Conservation (phyloP, 2,888 invertebrate species). For the Griposia aprilina region DNA sequence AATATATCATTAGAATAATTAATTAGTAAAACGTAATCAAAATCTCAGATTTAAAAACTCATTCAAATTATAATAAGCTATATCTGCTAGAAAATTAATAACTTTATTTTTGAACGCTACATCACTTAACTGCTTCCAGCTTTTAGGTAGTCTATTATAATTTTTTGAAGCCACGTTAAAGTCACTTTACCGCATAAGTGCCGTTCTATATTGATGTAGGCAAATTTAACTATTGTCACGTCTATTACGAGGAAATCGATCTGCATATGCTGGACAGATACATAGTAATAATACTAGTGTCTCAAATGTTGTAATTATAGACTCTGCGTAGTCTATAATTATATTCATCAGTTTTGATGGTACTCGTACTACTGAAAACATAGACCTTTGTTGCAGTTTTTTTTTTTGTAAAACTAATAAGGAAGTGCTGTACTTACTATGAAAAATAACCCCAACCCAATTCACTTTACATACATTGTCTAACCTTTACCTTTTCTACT, state of each 20-base stretch:
- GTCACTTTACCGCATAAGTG: neutral
- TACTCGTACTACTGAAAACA: neutral
- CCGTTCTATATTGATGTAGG: neutral
- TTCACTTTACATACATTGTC: slow-evolving; percentile 23
- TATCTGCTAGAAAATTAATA: neutral
- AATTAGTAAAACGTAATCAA: neutral
- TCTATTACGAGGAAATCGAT: neutral
- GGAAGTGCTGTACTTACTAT: slow-evolving; percentile 2
- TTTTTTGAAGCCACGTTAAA: neutral
- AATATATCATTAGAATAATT: neutral
- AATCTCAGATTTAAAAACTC: neutral
- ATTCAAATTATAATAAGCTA: neutral
- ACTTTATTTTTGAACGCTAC: neutral
- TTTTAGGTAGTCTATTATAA: neutral
- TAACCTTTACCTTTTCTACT: slow-evolving; percentile 23
- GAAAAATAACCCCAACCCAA: slow-evolving; percentile 25
- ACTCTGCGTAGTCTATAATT: neutral
- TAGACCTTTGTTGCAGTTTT: neutral
- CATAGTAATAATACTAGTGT: neutral
- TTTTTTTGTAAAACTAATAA: neutral
- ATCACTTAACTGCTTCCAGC: neutral
- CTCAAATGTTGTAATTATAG: neutral
- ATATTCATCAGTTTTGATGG: slow-evolving; percentile 3
- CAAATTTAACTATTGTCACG: neutral
- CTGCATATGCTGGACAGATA: neutral